Conservation (phyloP, 2,113 vertebrate genomes). For the Progne subis region DNA sequence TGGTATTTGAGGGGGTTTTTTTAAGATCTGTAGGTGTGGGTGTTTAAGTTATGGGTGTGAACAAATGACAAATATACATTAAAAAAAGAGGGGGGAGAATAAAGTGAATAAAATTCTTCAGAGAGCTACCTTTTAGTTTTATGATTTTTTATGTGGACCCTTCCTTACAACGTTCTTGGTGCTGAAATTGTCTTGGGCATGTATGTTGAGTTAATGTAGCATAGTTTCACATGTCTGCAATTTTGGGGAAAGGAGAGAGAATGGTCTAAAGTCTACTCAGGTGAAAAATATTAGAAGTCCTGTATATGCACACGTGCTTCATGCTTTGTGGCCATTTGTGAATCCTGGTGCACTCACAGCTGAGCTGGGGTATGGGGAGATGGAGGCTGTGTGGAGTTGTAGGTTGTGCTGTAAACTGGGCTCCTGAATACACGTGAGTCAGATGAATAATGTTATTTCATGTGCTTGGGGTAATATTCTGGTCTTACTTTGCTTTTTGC, state of each 20-base stretch:
- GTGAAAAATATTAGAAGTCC: background rate
- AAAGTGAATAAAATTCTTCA: background rate
- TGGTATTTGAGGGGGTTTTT: background rate
- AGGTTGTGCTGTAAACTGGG: background rate
- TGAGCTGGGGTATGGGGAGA: background rate
- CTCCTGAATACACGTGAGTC: rapidly evolving
- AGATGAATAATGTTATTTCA: background rate
- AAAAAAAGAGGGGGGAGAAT: background rate
- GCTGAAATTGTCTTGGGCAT: background rate
- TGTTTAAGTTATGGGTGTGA: background rate
- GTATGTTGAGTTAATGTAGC: background rate
- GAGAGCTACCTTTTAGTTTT: background rate
- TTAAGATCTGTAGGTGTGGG: background rate
- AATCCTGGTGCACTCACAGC: background rate
- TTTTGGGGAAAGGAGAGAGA: background rate
- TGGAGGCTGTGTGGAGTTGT: rapidly evolving
- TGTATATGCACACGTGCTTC: background rate
- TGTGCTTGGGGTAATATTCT: background rate
- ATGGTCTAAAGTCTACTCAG: background rate
- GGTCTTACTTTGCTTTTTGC: background rate
- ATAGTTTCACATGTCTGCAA: background rate
- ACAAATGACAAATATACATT: background rate
- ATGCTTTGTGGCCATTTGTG: background rate
- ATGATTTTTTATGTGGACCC: background rate
- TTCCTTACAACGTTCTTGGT: background rate